A percentile compares a stretch with the other conserved stretches of the same genome.
phyloP scores from a whole-genome alignment of 2,797 vertebrate genomes.

The Phataginus tetradactyla region DNA sequence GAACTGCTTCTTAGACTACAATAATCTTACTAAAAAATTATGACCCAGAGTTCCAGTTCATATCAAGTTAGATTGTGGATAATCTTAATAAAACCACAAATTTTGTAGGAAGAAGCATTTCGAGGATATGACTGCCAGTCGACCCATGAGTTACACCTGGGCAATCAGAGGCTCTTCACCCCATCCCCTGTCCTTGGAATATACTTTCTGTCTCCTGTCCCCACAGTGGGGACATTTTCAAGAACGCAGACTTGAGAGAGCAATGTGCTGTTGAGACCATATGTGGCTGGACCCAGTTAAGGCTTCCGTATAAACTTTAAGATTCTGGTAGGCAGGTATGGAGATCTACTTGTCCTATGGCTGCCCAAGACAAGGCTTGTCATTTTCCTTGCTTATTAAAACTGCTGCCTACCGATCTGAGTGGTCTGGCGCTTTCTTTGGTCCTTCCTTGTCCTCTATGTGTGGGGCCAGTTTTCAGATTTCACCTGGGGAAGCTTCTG shows the following conservation, averaged over 20 bases:
- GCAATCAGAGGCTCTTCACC: not conserved
- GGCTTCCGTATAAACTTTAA: not conserved
- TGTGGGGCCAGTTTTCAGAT: not conserved
- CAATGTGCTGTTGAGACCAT: not conserved
- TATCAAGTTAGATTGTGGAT: not conserved
- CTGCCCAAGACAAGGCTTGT: not conserved
- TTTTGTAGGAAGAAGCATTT: not conserved
- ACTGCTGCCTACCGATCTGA: not conserved
- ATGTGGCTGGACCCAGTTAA: not conserved
- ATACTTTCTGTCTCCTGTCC: not conserved
- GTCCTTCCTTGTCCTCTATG: not conserved
- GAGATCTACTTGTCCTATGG: not conserved
- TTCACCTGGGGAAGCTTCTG: not conserved
- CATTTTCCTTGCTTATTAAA: not conserved
- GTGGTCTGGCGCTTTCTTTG: not conserved
- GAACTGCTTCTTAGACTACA: not conserved
- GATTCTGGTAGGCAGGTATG: not conserved
- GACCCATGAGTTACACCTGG: not conserved
- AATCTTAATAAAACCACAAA: slow-evolving; percentile 7
- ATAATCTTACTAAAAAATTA: not conserved
- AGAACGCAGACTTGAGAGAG: not conserved
- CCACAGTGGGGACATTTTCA: not conserved
- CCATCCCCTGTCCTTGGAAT: not conserved
- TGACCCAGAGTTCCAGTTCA: no score
- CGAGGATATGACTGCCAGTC: not conserved